phyloP scores from a whole-genome alignment of 2,113 vertebrate genomes.

The Spilogale gracilis region DNA sequence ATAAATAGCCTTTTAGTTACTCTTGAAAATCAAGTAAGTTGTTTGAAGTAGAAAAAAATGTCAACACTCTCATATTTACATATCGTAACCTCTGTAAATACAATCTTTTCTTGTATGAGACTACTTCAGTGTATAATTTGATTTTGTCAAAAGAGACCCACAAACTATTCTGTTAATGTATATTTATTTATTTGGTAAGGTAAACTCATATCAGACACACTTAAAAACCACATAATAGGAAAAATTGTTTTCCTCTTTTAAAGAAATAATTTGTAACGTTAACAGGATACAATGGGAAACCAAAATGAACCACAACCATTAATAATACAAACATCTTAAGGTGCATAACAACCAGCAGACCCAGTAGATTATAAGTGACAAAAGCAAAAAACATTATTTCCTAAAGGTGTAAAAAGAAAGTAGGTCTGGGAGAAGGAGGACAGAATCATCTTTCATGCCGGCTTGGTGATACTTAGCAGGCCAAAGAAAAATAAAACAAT shows the following conservation, averaged over 20 bases:
- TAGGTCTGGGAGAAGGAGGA: neutral
- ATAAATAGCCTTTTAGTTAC: neutral
- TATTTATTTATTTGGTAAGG: neutral
- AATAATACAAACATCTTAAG: neutral
- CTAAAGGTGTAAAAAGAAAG: constrained; percentile 53
- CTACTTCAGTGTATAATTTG: neutral
- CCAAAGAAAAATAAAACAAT: constrained; percentile 58
- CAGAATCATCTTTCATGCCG: constrained; percentile 47
- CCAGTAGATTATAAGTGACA: neutral
- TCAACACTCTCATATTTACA: neutral
- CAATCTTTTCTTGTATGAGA: neutral
- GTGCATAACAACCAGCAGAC: neutral
- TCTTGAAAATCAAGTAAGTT: neutral
- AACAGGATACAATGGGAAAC: neutral
- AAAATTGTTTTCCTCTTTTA: neutral
- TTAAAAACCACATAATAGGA: neutral
- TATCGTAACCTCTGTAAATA: neutral
- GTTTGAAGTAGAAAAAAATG: constrained; percentile 17
- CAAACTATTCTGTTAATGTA: neutral
- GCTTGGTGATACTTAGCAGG: neutral
- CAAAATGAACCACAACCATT: neutral
- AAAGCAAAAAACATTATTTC: neutral
- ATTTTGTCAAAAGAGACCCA: neutral
- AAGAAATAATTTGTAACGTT: neutral
- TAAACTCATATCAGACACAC: neutral